phyloP scores from a whole-genome alignment of 2,888 invertebrate species.

The Hydriomena furcata region DNA sequence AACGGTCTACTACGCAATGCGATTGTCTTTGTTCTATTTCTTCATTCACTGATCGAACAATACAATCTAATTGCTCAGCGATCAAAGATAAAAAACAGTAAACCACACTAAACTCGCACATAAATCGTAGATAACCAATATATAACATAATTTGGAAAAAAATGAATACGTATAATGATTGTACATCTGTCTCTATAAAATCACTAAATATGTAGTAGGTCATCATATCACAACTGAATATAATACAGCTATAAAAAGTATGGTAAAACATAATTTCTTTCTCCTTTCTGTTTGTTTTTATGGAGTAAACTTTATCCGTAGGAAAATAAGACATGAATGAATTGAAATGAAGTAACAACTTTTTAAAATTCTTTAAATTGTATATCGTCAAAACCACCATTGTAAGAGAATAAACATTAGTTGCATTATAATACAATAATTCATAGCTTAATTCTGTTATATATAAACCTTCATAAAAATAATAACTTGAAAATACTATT shows the following conservation, averaged over 20 bases:
- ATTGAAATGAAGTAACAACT: slow-evolving; percentile 6
- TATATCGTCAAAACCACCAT: background rate
- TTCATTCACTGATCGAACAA: slow-evolving; percentile 10
- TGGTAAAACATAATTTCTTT: background rate
- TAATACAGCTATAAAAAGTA: background rate
- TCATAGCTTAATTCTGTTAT: no score
- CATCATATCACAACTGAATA: background rate
- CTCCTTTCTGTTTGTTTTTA: background rate
- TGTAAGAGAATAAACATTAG: background rate
- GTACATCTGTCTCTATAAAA: no score
- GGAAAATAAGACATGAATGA: slow-evolving; percentile 1
- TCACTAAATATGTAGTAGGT: background rate
- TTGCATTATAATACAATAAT: background rate
- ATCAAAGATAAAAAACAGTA: slow-evolving; percentile 9
- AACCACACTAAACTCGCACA: background rate
- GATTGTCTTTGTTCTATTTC: background rate
- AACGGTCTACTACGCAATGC: no score
- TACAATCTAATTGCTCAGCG: slow-evolving; percentile 7
- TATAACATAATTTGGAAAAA: background rate
- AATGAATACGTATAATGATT: background rate
- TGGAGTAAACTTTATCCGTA: background rate
- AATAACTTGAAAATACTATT: background rate
- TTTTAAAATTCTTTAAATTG: slow-evolving; percentile 10
- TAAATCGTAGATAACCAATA: background rate
- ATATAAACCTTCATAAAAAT: background rate